Conservation (phyloP, 2,113 vertebrate genomes). For the Paratilapia polleni region DNA sequence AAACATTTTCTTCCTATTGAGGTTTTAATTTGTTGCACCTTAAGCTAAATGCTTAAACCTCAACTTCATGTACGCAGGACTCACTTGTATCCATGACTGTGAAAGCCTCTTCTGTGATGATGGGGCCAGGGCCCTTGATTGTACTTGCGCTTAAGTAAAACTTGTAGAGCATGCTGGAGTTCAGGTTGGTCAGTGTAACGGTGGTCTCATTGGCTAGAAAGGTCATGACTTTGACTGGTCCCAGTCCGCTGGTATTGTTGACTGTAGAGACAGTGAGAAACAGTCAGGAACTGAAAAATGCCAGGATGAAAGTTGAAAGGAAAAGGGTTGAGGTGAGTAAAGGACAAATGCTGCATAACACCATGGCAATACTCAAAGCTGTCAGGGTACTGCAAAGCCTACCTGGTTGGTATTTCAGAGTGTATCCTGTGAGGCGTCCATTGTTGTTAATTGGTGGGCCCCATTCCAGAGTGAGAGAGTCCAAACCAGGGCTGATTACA, state of each 20-base stretch:
- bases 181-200: slow-evolving; percentile 86
- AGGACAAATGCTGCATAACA: neutral
- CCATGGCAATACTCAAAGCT: neutral
- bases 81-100: slow-evolving; percentile 94
- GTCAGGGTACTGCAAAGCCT: neutral
- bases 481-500: slow-evolving; percentile 83
- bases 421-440: slow-evolving; percentile 89
- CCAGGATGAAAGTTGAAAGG: neutral
- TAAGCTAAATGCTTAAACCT: neutral
- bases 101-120: slow-evolving; percentile 86
- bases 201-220: slow-evolving; percentile 90
- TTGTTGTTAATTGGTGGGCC: slow-evolving; percentile 87
- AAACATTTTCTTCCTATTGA: neutral
- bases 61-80: slow-evolving; percentile 46
- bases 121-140: slow-evolving; percentile 86
- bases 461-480: slow-evolving; percentile 92
- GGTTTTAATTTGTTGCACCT: neutral
- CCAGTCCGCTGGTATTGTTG: slow-evolving; percentile 89
- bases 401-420: slow-evolving; percentile 91
- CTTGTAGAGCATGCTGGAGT: slow-evolving; percentile 93
- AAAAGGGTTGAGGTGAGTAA: too few species aligned
- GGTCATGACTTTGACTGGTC: slow-evolving; percentile 83
- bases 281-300: neutral
- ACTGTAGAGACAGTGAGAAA: slow-evolving; percentile 60
- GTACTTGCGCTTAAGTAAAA: slow-evolving; percentile 91